A percentile compares a stretch with the other conserved stretches of the same genome.
phyloP scores from a whole-genome alignment of 1,140 invertebrate species.

The Trissolcus basalis region DNA sequence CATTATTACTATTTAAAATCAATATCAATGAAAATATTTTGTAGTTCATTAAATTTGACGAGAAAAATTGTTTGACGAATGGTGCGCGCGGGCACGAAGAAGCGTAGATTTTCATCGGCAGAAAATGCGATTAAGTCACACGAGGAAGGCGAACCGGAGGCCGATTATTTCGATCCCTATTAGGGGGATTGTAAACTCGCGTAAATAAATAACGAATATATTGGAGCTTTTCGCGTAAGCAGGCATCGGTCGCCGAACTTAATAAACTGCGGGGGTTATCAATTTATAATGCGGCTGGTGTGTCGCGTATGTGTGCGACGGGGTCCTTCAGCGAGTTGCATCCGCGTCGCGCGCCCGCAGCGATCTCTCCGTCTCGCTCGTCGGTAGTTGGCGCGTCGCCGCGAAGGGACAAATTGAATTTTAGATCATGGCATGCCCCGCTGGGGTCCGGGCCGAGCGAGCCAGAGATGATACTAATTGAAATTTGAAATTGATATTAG shows the following conservation, averaged over 20 bases:
- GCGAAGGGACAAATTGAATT: conserved; percentile 77
- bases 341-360: conserved; percentile 54
- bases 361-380: conserved; percentile 47
- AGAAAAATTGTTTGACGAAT: too few relatives aligned
- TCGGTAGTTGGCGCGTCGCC: conserved; percentile 58
- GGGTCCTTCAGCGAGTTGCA: conserved; percentile 51
- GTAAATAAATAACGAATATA: conserved; percentile 75
- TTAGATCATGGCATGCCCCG: conserved; percentile 74
- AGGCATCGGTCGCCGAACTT: conserved; percentile 74
- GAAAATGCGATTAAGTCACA: conserved; percentile 60
- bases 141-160: conserved; percentile 59
- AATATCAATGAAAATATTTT: too few relatives aligned
- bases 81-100: conserved; percentile 22
- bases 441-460: conserved; percentile 59
- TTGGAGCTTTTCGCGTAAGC: conserved; percentile 72
- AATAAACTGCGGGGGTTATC: conserved; percentile 74
- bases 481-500: conserved; percentile 78
- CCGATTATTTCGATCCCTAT: conserved; percentile 73
- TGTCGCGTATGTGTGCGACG: conserved; percentile 64
- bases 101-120: conserved; percentile 61
- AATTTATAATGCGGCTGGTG: conserved; percentile 73
- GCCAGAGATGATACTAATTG: conserved; percentile 76
- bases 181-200: conserved; percentile 74
- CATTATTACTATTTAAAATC: too few relatives aligned
- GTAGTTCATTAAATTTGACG: too few relatives aligned